Percentiles rank a stretch among this genome's conserved stretches.
These are phyloP conservation scores for Dromius quadrimaculatus DNA, from an alignment of 2,888 invertebrate species.

Conservation along the genomic window DNA sequence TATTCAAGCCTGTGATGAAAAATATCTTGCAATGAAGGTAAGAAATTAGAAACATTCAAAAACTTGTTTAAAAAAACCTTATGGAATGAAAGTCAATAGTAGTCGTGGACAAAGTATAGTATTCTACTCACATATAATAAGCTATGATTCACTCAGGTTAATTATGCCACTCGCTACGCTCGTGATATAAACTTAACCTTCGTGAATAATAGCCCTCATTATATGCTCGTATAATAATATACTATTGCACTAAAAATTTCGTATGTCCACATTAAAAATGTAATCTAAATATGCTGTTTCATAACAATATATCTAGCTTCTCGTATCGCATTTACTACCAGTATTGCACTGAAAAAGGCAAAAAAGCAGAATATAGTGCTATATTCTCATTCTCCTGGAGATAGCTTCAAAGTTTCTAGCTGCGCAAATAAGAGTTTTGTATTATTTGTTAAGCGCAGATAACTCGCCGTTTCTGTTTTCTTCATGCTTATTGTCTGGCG, in stretches of 20 bases:
- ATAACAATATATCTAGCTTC: background rate
- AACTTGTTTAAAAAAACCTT: too few relatives aligned
- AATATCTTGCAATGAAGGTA: too few relatives aligned
- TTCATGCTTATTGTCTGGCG: conserved; percentile 21
- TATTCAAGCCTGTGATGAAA: too few relatives aligned
- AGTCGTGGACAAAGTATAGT: too few relatives aligned
- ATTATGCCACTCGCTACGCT: too few relatives aligned
- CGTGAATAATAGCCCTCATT: too few relatives aligned
- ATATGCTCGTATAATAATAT: too few relatives aligned
- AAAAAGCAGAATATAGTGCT: conserved; percentile 23
- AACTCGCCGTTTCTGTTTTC: conserved; percentile 11
- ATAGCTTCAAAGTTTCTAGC: conserved; percentile 18
- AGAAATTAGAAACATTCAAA: too few relatives aligned
- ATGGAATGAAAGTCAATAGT: too few relatives aligned
- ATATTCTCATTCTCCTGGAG: conserved; percentile 17
- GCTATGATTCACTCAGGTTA: too few relatives aligned
- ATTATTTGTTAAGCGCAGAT: conserved; percentile 14
- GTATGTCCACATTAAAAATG: background rate
- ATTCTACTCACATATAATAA: too few relatives aligned
- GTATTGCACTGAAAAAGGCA: conserved; percentile 6
- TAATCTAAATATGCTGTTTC: background rate
- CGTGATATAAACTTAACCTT: too few relatives aligned
- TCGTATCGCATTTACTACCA: conserved; percentile 12
- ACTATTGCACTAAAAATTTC: background rate
- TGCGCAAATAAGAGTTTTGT: conserved; percentile 16